Conservation (phyloP, 2,888 invertebrate species). For the Synergus laeviventris region DNA sequence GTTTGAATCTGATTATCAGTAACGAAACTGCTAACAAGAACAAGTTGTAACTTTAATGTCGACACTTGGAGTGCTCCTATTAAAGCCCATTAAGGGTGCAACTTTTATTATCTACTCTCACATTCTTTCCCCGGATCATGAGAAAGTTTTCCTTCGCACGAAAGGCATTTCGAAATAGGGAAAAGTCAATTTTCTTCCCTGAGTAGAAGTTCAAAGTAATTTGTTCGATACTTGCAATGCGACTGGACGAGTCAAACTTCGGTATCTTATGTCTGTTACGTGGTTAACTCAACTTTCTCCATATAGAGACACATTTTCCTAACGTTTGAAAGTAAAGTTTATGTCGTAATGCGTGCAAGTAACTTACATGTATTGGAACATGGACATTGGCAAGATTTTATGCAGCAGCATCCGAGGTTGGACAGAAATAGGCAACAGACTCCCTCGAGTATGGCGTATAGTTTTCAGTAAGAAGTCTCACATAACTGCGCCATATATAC, state of each 20-base stretch:
- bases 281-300: neutral
- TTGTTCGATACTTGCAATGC: neutral
- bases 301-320: constrained; percentile 8
- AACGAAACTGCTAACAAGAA: neutral
- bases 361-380: neutral
- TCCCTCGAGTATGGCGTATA: neutral
- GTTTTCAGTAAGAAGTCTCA: neutral
- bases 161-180: constrained; percentile 3
- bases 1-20: neutral
- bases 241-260: neutral
- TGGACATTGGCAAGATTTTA: neutral
- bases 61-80: neutral
- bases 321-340: neutral
- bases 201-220: constrained; percentile 5
- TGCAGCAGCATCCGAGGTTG: neutral
- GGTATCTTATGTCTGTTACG: neutral
- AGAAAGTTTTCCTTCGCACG: neutral
- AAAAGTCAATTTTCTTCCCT: constrained; percentile 1
- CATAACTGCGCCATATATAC: constrained; percentile 3
- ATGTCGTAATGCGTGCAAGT: constrained; percentile 20
- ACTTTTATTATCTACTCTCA: neutral
- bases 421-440: neutral
- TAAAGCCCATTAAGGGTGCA: neutral
- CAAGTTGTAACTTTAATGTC: neutral
- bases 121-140: neutral